Evolutionary conservation across 1,140 invertebrate genomes (phyloP), one percentile per base, ranked within the genome.

Genomic region (Aphaenogaster rudis): DNA sequence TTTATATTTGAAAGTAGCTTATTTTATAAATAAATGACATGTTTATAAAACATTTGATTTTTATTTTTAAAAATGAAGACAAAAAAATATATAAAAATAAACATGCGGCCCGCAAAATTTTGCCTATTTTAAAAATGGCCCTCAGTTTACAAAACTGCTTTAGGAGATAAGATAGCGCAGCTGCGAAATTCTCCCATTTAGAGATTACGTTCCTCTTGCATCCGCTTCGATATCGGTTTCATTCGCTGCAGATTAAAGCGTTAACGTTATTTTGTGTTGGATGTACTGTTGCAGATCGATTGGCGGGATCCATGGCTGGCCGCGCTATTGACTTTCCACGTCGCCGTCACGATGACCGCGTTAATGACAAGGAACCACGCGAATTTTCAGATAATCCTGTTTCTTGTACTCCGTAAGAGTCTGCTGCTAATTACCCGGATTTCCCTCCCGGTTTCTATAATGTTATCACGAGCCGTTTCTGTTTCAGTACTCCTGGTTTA

Each of bases 281-380:
- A 17, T 57, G 36, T 59, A 42, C 21, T 11, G 92, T 97, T 97
- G 71, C 95, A 98, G 98, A 98, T 98, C 93, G 98, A 98, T 93
- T 98, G 98, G 98, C 96, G 96, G 88, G 98, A 98, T 95, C 98
- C 98, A 63, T 98, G 98, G 98, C 95, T 98, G 13, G 97, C 98
- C 76, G 96, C 96, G 21, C 93, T 98, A 5, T 93, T 98, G 80
- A 95, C 96, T 48, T 97, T 98, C 93, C 98, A 98, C 93, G 94
- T 98, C 63, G 94, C 97, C 50, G 96, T 98, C 8, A 98, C 98
- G 67, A 96, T 98, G 89, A 97, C 97, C 69, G 97, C 97, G 45
- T 94, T 98, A 59, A 96, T 98, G 87, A 98, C 98, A 61, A 96
- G 98, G 90, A 98, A 98, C 95, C 97, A 98, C 96, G 97, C 97